Evolutionary conservation across 2,888 invertebrate genomes (phyloP), one percentile per base, ranked within the genome.

Genomic region (Gymnocheta viridis): DNA sequence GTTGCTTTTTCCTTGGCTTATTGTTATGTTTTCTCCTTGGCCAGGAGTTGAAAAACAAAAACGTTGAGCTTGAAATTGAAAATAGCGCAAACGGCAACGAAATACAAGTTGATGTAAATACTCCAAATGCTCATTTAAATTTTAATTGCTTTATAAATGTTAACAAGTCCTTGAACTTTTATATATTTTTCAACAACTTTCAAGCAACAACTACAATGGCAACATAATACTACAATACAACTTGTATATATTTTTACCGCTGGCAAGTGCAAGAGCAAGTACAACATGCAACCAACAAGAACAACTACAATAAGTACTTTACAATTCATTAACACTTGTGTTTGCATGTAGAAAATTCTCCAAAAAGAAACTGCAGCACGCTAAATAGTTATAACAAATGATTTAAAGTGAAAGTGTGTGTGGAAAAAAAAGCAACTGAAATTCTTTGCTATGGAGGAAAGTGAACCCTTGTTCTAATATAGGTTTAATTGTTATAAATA

Each of bases 111-210:
- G 69, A 74, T 82, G 79, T 79, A 82, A 79, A 74, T 79, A 79
- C 79, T 79, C 49, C 87, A 88, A 88, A 87, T 89, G 87, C 88
- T 90, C 89, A 90, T 90, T 89, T 90, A 89, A 90, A 90, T 89
- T 90, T 90, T 90, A 90, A 90, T 90, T 90, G 89, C 90, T 90
- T 90, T 89, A 89, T 90, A 89, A 90, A 90, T 90, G 89, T 88
- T 88, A 87, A 89, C 89, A 89, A 89, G 89, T 88, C 90, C 89
- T 89, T 90, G 89, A 89, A 90, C 89, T 89, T 88, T 85, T 87
- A 67, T 54, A 69, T 69, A 70, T 54, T 69, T 78, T 51, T 69
- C 4, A 70, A 70, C 54, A 62, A 79, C 70, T 70, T 79, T 72
- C 51, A 44, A 62, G 54, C 60, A 70, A 60, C 44, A 66, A 79